Evolutionary conservation across 2,113 vertebrate genomes (phyloP), one percentile per base, ranked within the genome.

Genomic region (Forbesichthys agassizii): DNA sequence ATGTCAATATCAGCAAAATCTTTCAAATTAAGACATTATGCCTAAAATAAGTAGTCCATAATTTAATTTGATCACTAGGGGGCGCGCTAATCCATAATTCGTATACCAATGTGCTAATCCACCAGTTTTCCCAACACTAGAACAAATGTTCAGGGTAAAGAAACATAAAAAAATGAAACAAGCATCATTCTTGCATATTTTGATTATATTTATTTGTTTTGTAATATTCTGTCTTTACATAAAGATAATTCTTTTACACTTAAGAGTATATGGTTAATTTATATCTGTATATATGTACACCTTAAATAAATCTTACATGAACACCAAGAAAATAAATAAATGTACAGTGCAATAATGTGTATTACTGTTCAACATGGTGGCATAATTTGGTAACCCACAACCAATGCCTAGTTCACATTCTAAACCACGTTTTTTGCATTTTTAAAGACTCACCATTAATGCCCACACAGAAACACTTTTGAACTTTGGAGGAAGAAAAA

Each of bases 171-270:
- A 71, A 73, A 56, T 5, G 42, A 75, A 52, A 52, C 18, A 59
- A 62, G 20, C 12, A 18, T 65, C 47, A 49, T 66, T 14, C 47
- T 75, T 85, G 79, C 80, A 87, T 89, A 83, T 89, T 92, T 90
- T 91, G 89, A 91, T 93, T 91, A 84, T 89, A 93, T 92, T 95
- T 94, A 90, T 94, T 94, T 86, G 91, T 85, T 94, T 88, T 85
- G 86, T 93, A 94, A 95, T 92, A 93, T 92, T 91, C 86, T 90
- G 85, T 92, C 82, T 90, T 92, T 92, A 93, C 90, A 89, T 93
- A 93, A 90, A 88, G 89, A 93, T 83, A 86, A 93, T 88, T 89
- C 88, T 84, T 89, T 85, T 93, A 92, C 86, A 92, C 83, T 84
- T 87, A 88, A 88, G 90, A 88, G 89, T 91, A 92, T 90, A 91